Evolutionary conservation across 1,140 invertebrate genomes (phyloP).

Genomic region (Drosophila arawakana): DNA sequence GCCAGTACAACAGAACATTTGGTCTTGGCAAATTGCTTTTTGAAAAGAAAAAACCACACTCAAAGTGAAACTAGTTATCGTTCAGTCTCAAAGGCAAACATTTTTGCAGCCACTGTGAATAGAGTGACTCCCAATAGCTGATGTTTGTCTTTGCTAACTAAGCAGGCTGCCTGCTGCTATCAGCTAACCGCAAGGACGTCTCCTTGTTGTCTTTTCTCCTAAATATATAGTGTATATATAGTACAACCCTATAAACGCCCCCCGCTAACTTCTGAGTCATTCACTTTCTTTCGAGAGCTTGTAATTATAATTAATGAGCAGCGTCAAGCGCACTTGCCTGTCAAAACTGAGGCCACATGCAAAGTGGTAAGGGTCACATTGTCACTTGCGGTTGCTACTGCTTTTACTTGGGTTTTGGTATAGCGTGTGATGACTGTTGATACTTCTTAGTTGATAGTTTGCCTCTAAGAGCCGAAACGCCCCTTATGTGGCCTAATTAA

Average conservation of each 20-base stretch:
- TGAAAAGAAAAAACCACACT: neutral
- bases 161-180: slow-evolving; percentile 21
- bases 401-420: neutral
- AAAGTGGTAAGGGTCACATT: slow-evolving; percentile 23
- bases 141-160: slow-evolving; percentile 22
- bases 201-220: neutral
- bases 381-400: slow-evolving; percentile 11
- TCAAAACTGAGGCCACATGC: slow-evolving; percentile 36
- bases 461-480: slow-evolving; percentile 14
- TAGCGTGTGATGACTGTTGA: neutral
- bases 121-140: neutral
- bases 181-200: slow-evolving; percentile 29
- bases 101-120: slow-evolving; percentile 15
- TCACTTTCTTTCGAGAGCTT: slow-evolving; percentile 51
- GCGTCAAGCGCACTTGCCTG: slow-evolving; percentile 44
- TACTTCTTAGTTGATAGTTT: slow-evolving; percentile 4
- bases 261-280: slow-evolving; percentile 14
- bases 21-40: slow-evolving; percentile 31
- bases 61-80: slow-evolving; percentile 14
- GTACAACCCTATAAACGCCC: neutral
- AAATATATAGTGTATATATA: slow-evolving; percentile 2
- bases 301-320: slow-evolving; percentile 79
- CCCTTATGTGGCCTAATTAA: slow-evolving; percentile 61
- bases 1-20: slow-evolving; percentile 8
- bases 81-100: slow-evolving; percentile 19